Percentiles rank a stretch among this genome's conserved stretches.
These are phyloP conservation scores for Pseudopodoces humilis DNA, from an alignment of 2,113 vertebrate species.

Conservation along the genomic window DNA sequence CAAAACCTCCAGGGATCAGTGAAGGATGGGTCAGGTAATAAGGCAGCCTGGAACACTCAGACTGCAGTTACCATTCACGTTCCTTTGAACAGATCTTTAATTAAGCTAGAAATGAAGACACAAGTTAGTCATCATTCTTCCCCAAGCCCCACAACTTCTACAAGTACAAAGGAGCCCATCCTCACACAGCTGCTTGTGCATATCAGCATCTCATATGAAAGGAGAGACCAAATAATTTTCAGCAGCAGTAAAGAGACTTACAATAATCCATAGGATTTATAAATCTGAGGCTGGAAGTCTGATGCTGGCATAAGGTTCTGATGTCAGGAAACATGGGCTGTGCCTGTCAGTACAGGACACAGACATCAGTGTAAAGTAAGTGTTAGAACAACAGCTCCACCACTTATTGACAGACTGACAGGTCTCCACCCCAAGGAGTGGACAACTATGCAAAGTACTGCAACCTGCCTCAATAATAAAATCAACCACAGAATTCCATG, in stretches of 20 bases:
- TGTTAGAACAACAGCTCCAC: not conserved
- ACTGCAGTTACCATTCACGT: not conserved
- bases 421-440: not conserved
- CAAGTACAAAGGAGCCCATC: not conserved
- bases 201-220: not conserved
- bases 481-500: not conserved
- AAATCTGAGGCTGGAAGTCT: constrained; percentile 32
- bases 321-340: not conserved
- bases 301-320: not conserved
- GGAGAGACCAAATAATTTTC: not conserved
- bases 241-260: constrained; percentile 32
- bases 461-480: constrained; percentile 1
- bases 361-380: fast-evolving
- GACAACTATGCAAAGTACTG: not conserved
- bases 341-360: not conserved
- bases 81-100: not conserved
- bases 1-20: not conserved
- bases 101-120: not conserved
- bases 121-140: not conserved
- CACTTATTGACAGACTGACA: not conserved
- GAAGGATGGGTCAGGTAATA: not conserved
- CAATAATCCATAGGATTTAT: constrained; percentile 71
- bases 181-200: not conserved
- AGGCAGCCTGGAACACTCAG: not conserved
- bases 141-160: not conserved